Percentiles rank a stretch among this genome's conserved stretches.
Evolutionary conservation across 2,888 invertebrate species (phyloP).

Genomic region (Idaea biselata): DNA sequence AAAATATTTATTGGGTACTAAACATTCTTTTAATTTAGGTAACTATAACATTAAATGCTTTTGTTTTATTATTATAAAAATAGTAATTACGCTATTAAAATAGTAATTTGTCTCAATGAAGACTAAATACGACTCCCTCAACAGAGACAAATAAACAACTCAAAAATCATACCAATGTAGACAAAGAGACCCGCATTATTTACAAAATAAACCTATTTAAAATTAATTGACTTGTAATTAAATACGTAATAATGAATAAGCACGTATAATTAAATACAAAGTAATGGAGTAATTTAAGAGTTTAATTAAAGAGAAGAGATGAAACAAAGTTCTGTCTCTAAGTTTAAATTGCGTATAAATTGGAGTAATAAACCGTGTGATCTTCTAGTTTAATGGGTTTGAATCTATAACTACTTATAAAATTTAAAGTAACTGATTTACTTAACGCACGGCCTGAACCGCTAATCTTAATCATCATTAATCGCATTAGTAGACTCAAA

Average conservation of each 20-base stretch:
- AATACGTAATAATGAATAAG: background rate
- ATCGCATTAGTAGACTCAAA: no score
- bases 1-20: no score
- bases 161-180: background rate
- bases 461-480: no score
- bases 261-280: background rate
- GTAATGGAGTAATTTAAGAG: background rate
- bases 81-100: no score
- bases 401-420: no score
- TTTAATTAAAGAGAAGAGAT: background rate
- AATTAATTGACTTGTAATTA: background rate
- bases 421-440: no score
- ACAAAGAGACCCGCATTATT: background rate
- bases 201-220: background rate
- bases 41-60: no score
- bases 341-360: background rate
- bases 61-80: no score
- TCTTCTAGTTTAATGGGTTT: background rate
- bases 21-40: no score
- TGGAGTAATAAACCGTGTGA: background rate
- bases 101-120: background rate
- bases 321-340: conserved; percentile 2
- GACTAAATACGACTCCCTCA: background rate
- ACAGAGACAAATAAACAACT: background rate
- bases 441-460: no score